Evolutionary conservation across 64 coral and sea anemone species (phyloP), one percentile per base, ranked within the genome.

Genomic region (Exaiptasia diaphana): DNA sequence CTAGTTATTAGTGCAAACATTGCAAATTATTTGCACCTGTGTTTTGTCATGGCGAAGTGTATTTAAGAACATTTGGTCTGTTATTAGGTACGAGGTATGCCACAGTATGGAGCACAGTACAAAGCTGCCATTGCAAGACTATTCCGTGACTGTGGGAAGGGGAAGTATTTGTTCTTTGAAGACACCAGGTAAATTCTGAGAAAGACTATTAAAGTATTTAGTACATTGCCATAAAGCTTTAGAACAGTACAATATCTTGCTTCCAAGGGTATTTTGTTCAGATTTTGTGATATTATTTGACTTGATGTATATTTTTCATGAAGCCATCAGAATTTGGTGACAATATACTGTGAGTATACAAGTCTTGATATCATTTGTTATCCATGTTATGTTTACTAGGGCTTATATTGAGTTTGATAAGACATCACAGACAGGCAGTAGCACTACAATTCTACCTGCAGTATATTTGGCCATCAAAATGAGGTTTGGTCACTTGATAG

Each of bases 381-480:
- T 12, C 14, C 30, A 18, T 49, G 14, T 50, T 46, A 22, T 61
- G 4, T 20, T 36, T 76, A 87, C 50, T 38, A 97, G 93, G 38
- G 93, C 93, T 3, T 97, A 97, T 37, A 84, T 97, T 29, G 93
- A 97, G 61, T 97, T 97, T 91, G 93, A 97, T 23, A 75, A 41
- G 48, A 1, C 22, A 6, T 24, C 46, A 25, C 72, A 87, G 0
- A 31, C 12, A 20, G 59, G 29, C 29, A 58, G 15, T 14, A 14
- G 44, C 30, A 54, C 71, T 3, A 36, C 79, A 15, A 67, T 90
- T 41, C 25, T 90, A 24, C 93, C 88, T 13, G 88, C 93, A n/a
- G 93, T 97, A 36, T 97, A 97, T 45, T 40, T 88, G 53, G 88
- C 93, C 32, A 54, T 97, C 32, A 97, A 97, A 60, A 91, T 97